These are phyloP conservation scores for Nemotelus nigrinus DNA, from an alignment of 2,888 invertebrate genomes.

Conservation along the genomic window DNA sequence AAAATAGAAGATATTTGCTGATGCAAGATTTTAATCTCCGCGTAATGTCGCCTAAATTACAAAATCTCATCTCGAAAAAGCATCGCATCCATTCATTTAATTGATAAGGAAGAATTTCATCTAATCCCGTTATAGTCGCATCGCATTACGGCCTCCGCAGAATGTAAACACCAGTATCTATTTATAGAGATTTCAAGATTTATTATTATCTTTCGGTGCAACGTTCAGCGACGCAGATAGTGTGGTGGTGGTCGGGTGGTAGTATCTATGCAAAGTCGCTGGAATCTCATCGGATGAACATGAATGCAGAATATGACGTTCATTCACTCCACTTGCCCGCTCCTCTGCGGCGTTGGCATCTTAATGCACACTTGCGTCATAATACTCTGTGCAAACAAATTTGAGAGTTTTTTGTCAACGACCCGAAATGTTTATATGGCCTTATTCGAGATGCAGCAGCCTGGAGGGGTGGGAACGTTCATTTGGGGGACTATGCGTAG, in stretches of 20 bases:
- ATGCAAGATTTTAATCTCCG: too few species aligned
- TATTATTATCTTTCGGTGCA: slow-evolving; percentile 10
- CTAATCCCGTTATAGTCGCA: neutral
- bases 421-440: slow-evolving; percentile 31
- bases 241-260: neutral
- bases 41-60: too few species aligned
- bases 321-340: neutral
- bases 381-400: neutral
- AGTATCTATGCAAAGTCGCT: neutral
- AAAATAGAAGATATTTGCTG: too few species aligned
- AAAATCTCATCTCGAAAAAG: neutral
- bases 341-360: neutral
- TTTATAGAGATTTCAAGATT: slow-evolving; percentile 31
- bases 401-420: slow-evolving; percentile 32
- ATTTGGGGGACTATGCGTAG: slow-evolving; percentile 4
- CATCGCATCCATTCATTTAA: slow-evolving; percentile 7
- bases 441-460: neutral
- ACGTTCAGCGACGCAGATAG: neutral
- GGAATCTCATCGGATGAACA: neutral
- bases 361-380: slow-evolving; percentile 7
- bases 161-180: slow-evolving; percentile 24
- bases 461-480: neutral
- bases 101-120: slow-evolving; percentile 17
- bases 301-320: neutral
- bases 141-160: slow-evolving; percentile 1